Evolutionary conservation across 2,888 invertebrate genomes (phyloP), one percentile per base, ranked within the genome.

Genomic region (Brachylomia viminalis): DNA sequence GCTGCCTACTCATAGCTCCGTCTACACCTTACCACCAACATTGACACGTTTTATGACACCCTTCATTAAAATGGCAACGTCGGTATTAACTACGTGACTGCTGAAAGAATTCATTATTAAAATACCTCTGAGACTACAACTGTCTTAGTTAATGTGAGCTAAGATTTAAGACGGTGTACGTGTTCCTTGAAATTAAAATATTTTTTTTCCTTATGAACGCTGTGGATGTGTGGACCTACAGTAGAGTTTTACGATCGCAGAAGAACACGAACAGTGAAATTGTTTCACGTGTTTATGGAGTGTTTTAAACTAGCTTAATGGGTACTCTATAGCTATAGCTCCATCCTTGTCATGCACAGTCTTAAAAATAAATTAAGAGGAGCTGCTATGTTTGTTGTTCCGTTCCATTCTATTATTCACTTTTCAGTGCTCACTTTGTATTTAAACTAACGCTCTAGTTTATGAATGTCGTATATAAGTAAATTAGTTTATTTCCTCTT

Each of bases 401-500:
- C 82, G 79, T 85, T 84, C 82, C 79, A 87, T 88, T 87, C 83
- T 87, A 87, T 89, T 86, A 88, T 87, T 88, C 81, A 85, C 87
- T 87, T 85, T 88, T 88, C 88, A 90, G 88, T 88, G 88, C 87
- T 87, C 90, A 88, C 89, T 92, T 91, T 91, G 90, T 92, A 92
- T 93, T 93, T 91, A 91, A 91, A 91, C 90, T 90, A 93, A 91
- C 91, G 92, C 90, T 90, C 89, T 91, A 90, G 90, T 91, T 93
- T 92, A 93, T 93, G 92, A 94, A 94, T 92, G 92, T 91, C 92
- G 93, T 94, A 94, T 92, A 93, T 93, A 95, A 95, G 94, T 93
- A 96, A 96, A 96, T 96, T 96, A 96, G 96, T 96, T 96, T 95
- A 96, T 96, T 96, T 96, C 96, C 96, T 96, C 92, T 91, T 88